Evolutionary conservation across 2,888 invertebrate species (phyloP).

Genomic region (Ormia ochracea): DNA sequence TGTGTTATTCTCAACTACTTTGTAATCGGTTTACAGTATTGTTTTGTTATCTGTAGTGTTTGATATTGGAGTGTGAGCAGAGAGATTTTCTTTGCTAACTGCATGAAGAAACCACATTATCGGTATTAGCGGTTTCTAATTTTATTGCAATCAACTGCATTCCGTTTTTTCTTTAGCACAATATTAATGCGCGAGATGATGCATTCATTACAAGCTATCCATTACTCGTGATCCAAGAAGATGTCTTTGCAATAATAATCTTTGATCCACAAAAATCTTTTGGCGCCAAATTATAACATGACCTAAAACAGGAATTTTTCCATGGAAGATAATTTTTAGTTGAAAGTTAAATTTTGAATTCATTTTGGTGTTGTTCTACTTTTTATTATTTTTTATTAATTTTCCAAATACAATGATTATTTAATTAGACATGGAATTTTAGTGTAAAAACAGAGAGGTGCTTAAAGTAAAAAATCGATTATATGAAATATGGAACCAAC

Average conservation of each 20-base stretch:
- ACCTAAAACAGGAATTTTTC: too few relatives aligned
- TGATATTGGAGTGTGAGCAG: neutral
- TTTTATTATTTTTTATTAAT: too few relatives aligned
- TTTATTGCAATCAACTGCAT: slow-evolving; percentile 34
- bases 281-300: too few relatives aligned
- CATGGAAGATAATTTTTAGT: too few relatives aligned
- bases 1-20: neutral
- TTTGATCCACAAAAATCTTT: neutral
- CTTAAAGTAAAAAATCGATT: too few relatives aligned
- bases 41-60: slow-evolving; percentile 30
- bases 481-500: too few relatives aligned
- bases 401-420: too few relatives aligned
- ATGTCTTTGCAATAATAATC: neutral
- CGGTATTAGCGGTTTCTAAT: slow-evolving; percentile 18
- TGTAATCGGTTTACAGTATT: slow-evolving; percentile 33
- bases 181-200: slow-evolving; percentile 23
- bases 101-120: neutral
- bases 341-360: too few relatives aligned
- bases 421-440: too few relatives aligned
- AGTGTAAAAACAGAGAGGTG: too few relatives aligned
- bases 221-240: slow-evolving; percentile 3
- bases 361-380: too few relatives aligned
- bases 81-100: neutral
- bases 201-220: slow-evolving; percentile 22
- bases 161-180: neutral